Conservation (phyloP, 2,888 invertebrate species). For the Palloptera scutellata region DNA sequence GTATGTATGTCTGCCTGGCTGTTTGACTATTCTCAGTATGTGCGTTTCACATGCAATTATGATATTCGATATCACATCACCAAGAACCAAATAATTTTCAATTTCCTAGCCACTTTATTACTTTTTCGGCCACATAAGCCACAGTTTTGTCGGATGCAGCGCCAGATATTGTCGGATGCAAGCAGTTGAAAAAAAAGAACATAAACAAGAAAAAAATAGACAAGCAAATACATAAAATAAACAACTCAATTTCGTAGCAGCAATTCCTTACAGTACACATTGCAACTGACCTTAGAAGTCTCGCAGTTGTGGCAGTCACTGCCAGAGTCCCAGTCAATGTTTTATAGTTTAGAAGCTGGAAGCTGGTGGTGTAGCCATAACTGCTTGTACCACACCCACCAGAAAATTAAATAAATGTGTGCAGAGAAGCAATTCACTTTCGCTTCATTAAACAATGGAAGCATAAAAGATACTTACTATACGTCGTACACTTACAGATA, state of each 20-base stretch:
- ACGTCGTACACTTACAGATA: too few species aligned
- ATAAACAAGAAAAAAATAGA: conserved; percentile 13
- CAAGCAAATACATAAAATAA: conserved; percentile 39
- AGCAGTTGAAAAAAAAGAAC: too few species aligned
- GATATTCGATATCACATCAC: conserved; percentile 3
- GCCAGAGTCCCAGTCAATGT: not conserved
- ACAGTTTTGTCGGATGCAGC: too few species aligned
- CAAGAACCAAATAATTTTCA: not conserved
- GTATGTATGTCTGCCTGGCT: too few species aligned
- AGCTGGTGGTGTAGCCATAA: too few species aligned
- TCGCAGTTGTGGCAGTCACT: conserved; percentile 18
- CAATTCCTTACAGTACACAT: not conserved
- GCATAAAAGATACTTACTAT: too few species aligned
- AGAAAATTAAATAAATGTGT: too few species aligned
- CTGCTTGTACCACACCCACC: too few species aligned
- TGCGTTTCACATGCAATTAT: conserved; percentile 12
- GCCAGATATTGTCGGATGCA: too few species aligned
- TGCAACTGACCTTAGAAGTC: conserved; percentile 34
- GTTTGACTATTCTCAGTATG: not conserved
- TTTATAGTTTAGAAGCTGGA: too few species aligned
- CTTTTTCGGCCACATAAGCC: not conserved
- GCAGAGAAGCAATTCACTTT: too few species aligned
- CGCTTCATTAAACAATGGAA: too few species aligned
- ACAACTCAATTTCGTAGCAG: conserved; percentile 48
- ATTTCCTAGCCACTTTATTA: not conserved